A percentile compares a stretch with the other conserved stretches of the same genome.
Conservation (phyloP, 1,140 invertebrate species). For the Neotoxoptera formosana region DNA sequence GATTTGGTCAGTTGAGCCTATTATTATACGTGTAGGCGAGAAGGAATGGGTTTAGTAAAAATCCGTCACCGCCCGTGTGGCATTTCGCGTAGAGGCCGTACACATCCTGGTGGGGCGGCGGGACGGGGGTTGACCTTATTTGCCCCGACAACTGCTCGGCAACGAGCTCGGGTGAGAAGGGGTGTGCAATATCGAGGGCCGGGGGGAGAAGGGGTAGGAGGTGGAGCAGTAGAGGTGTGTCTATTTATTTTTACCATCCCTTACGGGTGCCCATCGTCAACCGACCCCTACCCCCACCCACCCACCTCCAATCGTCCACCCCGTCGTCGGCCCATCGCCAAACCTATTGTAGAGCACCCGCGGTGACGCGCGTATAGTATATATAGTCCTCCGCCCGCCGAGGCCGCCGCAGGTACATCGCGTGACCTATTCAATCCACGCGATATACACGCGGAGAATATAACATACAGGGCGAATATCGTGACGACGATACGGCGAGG, state of each 20-base stretch:
- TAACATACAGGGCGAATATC: not conserved
- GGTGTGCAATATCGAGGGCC: too few relatives aligned
- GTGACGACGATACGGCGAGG: not conserved
- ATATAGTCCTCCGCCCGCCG: not conserved
- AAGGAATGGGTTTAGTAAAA: not conserved
- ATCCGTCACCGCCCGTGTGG: not conserved
- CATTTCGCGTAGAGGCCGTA: not conserved
- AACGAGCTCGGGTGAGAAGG: not conserved
- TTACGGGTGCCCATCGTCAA: not conserved
- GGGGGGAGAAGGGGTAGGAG: not conserved
- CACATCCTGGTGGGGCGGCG: too few relatives aligned
- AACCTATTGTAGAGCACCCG: not conserved
- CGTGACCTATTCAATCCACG: slow-evolving; percentile 50
- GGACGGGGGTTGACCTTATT: slow-evolving; percentile 18
- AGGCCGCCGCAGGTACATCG: slow-evolving; percentile 26
- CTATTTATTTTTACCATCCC: slow-evolving; percentile 40
- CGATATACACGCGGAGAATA: not conserved
- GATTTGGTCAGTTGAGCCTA: not conserved
- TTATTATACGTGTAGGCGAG: not conserved
- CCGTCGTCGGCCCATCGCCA: not conserved
- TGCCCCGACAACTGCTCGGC: not conserved
- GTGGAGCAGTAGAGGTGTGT: not conserved
- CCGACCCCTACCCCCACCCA: not conserved
- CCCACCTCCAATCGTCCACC: not conserved
- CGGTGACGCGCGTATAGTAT: slow-evolving; percentile 16